Percentiles rank a stretch among this genome's conserved stretches.
Evolutionary conservation across 2,888 invertebrate species (phyloP).

Genomic region (Trichopoda pennipes): DNA sequence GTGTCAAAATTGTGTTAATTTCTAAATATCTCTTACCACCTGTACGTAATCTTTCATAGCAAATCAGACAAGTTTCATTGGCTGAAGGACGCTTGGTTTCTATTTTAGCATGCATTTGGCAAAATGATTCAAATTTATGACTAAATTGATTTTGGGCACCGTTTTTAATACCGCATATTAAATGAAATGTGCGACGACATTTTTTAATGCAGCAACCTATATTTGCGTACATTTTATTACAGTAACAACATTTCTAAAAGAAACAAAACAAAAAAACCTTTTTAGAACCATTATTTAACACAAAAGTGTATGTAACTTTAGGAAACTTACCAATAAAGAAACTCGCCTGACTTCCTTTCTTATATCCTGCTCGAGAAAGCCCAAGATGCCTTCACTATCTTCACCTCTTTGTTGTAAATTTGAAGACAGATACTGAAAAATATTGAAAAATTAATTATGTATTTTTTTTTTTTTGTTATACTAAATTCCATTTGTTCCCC

Average conservation of each 20-base stretch:
- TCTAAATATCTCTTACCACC: constrained; percentile 76
- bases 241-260: constrained; percentile 86
- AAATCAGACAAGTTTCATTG: constrained; percentile 84
- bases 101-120: constrained; percentile 70
- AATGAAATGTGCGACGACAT: constrained; percentile 88
- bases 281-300: too few species aligned
- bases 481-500: too few species aligned
- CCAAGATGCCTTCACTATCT: constrained; percentile 87
- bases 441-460: background rate
- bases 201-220: constrained; percentile 85
- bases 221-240: constrained; percentile 85
- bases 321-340: constrained; percentile 84
- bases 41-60: constrained; percentile 82
- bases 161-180: constrained; percentile 86
- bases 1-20: constrained; percentile 84
- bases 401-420: constrained; percentile 86
- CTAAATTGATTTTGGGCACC: constrained; percentile 85
- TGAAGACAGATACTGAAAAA: constrained; percentile 84
- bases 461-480: too few species aligned
- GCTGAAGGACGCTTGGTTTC: constrained; percentile 36
- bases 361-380: constrained; percentile 88
- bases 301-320: background rate
- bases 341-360: constrained; percentile 85
- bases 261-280: background rate
- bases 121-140: constrained; percentile 83